Evolutionary conservation across 1,140 invertebrate genomes (phyloP).

Genomic region (Bilobella aurantiaca): DNA sequence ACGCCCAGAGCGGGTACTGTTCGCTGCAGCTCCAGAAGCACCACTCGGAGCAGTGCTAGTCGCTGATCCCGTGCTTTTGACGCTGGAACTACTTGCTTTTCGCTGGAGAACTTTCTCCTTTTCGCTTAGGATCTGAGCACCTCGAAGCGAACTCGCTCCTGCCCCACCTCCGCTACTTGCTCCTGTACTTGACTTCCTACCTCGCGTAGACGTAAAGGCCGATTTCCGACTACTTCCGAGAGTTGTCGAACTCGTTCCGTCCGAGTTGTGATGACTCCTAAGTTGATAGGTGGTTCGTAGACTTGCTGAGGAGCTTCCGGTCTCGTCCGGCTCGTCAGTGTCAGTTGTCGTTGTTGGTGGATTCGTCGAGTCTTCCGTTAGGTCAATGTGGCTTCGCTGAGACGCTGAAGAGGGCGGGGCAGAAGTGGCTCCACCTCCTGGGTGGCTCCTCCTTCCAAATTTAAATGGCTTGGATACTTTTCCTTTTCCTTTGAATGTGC

Average conservation of each 20-base stretch:
- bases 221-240: too few relatives aligned
- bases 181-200: neutral
- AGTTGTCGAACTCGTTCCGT: conserved; percentile 1
- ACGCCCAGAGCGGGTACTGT: conserved; percentile 20
- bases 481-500: too few relatives aligned
- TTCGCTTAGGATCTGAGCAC: conserved; percentile 30
- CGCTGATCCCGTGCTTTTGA: conserved; percentile 6
- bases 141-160: conserved; percentile 11
- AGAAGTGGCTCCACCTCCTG: too few relatives aligned
- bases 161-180: conserved; percentile 1
- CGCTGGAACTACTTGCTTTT: neutral
- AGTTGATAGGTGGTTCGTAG: conserved; percentile 21
- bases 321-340: conserved; percentile 8
- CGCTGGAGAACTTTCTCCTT: conserved; percentile 27
- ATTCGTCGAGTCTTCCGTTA: conserved; percentile 1
- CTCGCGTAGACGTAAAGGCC: too few relatives aligned
- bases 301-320: neutral
- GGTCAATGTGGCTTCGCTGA: too few relatives aligned
- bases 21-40: neutral
- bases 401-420: too few relatives aligned
- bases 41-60: neutral
- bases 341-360: conserved; percentile 12
- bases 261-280: conserved; percentile 19
- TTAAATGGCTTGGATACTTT: neutral
- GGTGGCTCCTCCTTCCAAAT: neutral